A percentile compares a stretch with the other conserved stretches of the same genome.
phyloP scores from a whole-genome alignment of 2,113 vertebrate genomes.

The Uropsilus gracilis region DNA sequence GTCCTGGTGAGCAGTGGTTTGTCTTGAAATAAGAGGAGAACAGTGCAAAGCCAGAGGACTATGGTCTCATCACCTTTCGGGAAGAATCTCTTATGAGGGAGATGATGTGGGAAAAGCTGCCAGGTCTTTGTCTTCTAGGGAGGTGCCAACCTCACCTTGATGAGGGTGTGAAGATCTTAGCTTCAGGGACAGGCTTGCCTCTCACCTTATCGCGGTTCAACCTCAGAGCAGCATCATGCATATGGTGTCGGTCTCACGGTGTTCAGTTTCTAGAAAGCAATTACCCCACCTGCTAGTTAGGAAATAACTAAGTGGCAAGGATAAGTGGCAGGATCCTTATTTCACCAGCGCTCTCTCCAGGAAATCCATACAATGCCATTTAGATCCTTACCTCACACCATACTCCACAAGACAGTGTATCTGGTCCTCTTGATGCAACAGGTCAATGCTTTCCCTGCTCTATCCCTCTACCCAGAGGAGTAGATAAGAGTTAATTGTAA shows the following conservation, averaged over 20 bases:
- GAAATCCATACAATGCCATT: background rate
- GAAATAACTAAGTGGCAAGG: background rate
- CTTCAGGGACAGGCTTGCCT: background rate
- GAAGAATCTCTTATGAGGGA: background rate
- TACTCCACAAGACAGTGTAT: background rate
- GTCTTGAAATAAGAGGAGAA: background rate
- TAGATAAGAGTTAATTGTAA: background rate
- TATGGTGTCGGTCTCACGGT: background rate
- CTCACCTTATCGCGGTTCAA: background rate
- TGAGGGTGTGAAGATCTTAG: background rate
- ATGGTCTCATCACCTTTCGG: background rate
- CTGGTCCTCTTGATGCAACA: background rate
- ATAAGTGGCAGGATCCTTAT: too few species aligned
- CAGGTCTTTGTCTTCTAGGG: background rate
- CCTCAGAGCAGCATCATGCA: background rate
- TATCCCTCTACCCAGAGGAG: too few species aligned
- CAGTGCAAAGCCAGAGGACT: background rate
- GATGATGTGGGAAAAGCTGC: background rate
- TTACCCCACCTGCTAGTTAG: background rate
- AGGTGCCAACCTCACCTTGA: background rate
- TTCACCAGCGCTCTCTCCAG: background rate
- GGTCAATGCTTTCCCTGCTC: background rate
- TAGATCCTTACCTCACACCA: background rate
- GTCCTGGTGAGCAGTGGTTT: background rate
- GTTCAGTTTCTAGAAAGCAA: background rate